Percentiles rank a stretch among this genome's conserved stretches.
Conservation (phyloP, 1,140 invertebrate genomes). For the Octopus sinensis region DNA sequence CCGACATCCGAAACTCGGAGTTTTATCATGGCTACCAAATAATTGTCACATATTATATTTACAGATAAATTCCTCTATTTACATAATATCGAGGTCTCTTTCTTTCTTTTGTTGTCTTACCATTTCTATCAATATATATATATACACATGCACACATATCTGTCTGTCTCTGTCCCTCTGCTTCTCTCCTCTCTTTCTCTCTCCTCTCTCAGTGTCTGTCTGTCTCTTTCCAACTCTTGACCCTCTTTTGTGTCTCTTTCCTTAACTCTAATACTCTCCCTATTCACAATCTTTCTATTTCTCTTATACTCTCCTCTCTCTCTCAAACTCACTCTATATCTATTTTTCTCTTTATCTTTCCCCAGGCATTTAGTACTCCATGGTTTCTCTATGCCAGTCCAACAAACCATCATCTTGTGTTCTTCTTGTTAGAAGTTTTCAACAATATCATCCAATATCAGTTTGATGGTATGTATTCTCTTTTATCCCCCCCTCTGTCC, state of each 20-base stretch:
- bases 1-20: too few species aligned
- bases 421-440: constrained; percentile 97
- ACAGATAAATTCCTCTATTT: too few species aligned
- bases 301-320: not conserved
- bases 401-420: constrained; percentile 96
- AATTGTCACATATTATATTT: too few species aligned
- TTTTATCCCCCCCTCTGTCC: too few species aligned
- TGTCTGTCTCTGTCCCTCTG: too few species aligned
- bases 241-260: not conserved
- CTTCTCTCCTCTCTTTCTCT: not conserved
- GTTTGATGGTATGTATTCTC: constrained; percentile 81
- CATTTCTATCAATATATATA: too few species aligned
- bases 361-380: constrained; percentile 88
- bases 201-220: not conserved
- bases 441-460: constrained; percentile 99
- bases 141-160: too few species aligned
- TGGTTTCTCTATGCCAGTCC: constrained; percentile 97
- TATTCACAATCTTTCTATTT: not conserved
- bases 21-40: too few species aligned
- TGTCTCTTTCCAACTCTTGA: not conserved
- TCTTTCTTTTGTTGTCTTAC: too few species aligned
- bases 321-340: not conserved
- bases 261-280: not conserved
- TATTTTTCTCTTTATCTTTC: constrained; percentile 19
- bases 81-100: too few species aligned